Percentiles rank a stretch among this genome's conserved stretches.
Conservation (phyloP, 2,888 invertebrate genomes). For the Torymus tubicola region DNA sequence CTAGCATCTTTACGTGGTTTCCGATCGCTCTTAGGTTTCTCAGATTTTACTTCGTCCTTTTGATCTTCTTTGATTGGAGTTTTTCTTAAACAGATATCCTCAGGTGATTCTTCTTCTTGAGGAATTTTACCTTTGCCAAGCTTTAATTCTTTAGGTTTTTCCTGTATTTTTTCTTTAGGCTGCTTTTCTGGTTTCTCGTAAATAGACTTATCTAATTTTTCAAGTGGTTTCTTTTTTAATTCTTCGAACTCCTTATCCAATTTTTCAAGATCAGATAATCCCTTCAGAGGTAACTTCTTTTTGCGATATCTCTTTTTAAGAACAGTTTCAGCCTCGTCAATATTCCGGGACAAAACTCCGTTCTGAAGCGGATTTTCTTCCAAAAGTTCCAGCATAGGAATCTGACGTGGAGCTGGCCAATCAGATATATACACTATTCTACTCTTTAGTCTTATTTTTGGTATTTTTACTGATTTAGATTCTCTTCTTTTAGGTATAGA, state of each 20-base stretch:
- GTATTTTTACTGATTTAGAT: constrained; percentile 76
- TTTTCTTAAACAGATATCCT: constrained; percentile 73
- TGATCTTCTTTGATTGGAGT: constrained; percentile 66
- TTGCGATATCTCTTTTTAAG: constrained; percentile 80
- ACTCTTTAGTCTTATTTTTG: constrained; percentile 84
- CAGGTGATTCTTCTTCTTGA: constrained; percentile 58
- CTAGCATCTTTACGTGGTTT: constrained; percentile 64
- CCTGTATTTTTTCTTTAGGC: constrained; percentile 67
- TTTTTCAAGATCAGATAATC: constrained; percentile 80
- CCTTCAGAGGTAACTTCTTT: constrained; percentile 79
- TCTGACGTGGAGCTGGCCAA: constrained; percentile 81
- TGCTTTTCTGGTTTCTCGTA: constrained; percentile 73
- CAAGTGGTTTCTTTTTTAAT: constrained; percentile 69
- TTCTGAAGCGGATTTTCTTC: constrained; percentile 79
- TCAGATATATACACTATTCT: constrained; percentile 81
- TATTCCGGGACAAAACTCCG: constrained; percentile 84
- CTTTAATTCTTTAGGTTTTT: constrained; percentile 60
- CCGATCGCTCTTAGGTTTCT: constrained; percentile 66
- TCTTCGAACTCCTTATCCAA: constrained; percentile 78
- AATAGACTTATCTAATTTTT: constrained; percentile 70
- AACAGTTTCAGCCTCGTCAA: constrained; percentile 83
- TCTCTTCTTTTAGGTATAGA: constrained; percentile 78
- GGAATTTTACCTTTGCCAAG: constrained; percentile 57
- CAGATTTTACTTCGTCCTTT: constrained; percentile 62
- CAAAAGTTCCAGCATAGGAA: constrained; percentile 78